These are phyloP conservation scores for Lucinisca nassula DNA, from an alignment of 2,888 invertebrate genomes.

Conservation along the genomic window DNA sequence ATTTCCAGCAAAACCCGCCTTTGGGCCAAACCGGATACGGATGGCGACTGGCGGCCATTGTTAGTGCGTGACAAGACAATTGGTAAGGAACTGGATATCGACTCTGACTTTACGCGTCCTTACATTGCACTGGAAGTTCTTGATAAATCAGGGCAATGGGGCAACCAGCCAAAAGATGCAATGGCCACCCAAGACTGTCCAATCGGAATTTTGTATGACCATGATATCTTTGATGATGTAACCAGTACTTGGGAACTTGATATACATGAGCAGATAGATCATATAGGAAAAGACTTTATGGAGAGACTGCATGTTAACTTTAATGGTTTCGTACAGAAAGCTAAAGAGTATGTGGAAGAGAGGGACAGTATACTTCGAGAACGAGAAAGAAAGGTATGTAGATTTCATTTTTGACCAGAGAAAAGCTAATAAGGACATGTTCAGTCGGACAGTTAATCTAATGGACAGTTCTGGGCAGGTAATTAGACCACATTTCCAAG, in stretches of 20 bases:
- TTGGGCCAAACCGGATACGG: constrained; percentile 83
- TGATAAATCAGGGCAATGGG: constrained; percentile 76
- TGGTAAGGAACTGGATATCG: constrained; percentile 81
- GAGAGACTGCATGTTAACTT: constrained; percentile 83
- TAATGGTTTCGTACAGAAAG: constrained; percentile 80
- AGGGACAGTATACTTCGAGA: constrained; percentile 81
- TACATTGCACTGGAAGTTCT: constrained; percentile 79
- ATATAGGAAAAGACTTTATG: constrained; percentile 81
- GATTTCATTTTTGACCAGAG: no score
- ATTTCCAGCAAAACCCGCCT: constrained; percentile 74
- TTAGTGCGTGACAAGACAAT: constrained; percentile 81
- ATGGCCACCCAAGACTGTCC: constrained; percentile 71
- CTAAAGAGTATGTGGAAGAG: constrained; percentile 82
- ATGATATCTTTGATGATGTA: constrained; percentile 83
- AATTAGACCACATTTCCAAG: no score
- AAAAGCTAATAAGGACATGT: no score
- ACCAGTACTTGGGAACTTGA: constrained; percentile 84
- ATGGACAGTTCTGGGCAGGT: no score
- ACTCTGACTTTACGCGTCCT: constrained; percentile 84
- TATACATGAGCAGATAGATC: constrained; percentile 85
- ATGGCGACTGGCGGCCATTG: constrained; percentile 82
- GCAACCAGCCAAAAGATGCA: constrained; percentile 75
- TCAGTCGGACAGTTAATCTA: no score
- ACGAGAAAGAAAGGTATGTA: constrained; percentile 76
- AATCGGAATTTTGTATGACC: constrained; percentile 79